Base-by-base conservation (phyloP, 2,888 invertebrate species). In the Chouioia cunea region DNA sequence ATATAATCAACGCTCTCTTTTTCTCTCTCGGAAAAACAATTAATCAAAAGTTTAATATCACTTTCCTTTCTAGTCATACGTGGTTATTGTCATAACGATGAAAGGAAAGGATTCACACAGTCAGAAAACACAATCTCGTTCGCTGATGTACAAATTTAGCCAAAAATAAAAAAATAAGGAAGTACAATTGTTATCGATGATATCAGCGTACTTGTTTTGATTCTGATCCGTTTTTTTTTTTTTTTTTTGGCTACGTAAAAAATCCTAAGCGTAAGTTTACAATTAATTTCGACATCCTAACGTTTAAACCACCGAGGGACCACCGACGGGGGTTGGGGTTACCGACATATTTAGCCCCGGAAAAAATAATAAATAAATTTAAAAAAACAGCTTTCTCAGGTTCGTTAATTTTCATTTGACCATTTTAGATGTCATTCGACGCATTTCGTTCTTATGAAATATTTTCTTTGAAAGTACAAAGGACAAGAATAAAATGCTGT, bases 11-110 rank as follows among this genome's bases (percentile, higher is more conserved):
- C 58, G 44, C 27, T 56, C 20, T 23, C 22, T 52, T 70, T 16
- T 44, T 62, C 43, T 27, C 36, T 44, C 58, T 59, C 44, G 4
- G 12, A 36, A 27, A 62, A 57, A 62, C 27, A 46, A 46, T n/a
- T n/a, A n/a, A n/a, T n/a, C 52, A 71, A 22, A 59, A 52, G 52
- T 44, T 47, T 53, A 53, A 3, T 27, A 53, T 65, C 27, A 27
- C 27, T 44, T 54, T 36, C 36, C 27, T 63, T 50, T 47, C 23
- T 44, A 12, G 10, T 12, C 36, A 36, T 12, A 36, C 36, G n/a
- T 75, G 66, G 75, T 77, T 78, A 78, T 79, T 79, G 77, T 78
- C 79, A 73, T 72, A 56, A 75, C 65, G 73, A 75, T 70, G 76
- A 71, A 74, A 67, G 71, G 52, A 57, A 70, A 27, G 73, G 73